These are phyloP conservation scores for Euproctis similis DNA, from an alignment of 2,888 invertebrate genomes.

Conservation along the genomic window DNA sequence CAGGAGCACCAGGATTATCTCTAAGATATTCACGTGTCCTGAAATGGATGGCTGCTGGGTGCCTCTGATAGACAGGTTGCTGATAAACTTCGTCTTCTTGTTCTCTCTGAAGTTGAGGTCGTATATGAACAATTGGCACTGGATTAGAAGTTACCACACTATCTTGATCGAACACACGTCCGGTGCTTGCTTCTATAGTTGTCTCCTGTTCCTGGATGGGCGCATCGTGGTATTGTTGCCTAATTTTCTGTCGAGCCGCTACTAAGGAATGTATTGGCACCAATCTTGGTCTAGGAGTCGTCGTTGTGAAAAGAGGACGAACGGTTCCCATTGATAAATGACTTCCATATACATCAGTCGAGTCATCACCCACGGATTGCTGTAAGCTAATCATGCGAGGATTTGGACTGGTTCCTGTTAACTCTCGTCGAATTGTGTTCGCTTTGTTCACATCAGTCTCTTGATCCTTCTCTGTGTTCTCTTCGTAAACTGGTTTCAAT, in stretches of 20 bases:
- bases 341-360: constrained; percentile 81
- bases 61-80: constrained; percentile 54
- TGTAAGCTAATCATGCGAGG: constrained; percentile 75
- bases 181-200: constrained; percentile 70
- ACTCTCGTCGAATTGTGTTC: constrained; percentile 78
- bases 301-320: constrained; percentile 81
- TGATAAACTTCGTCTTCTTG: constrained; percentile 54
- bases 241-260: constrained; percentile 65
- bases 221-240: constrained; percentile 59
- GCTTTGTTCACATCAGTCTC: constrained; percentile 57
- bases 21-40: constrained; percentile 65
- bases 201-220: constrained; percentile 57
- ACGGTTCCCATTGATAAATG: constrained; percentile 79
- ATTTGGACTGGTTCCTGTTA: constrained; percentile 73
- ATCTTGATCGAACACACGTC: constrained; percentile 65
- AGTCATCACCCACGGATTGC: constrained; percentile 79
- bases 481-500: constrained; percentile 74
- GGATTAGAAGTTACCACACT: constrained; percentile 70
- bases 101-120: constrained; percentile 50
- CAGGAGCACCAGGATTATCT: constrained; percentile 64
- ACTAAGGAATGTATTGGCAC: constrained; percentile 69
- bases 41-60: constrained; percentile 51
- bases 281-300: constrained; percentile 72
- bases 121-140: constrained; percentile 73
- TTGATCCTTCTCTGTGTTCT: constrained; percentile 57